Evolutionary conservation across 2,888 invertebrate genomes (phyloP).

Genomic region (Cheilosia vernalis): DNA sequence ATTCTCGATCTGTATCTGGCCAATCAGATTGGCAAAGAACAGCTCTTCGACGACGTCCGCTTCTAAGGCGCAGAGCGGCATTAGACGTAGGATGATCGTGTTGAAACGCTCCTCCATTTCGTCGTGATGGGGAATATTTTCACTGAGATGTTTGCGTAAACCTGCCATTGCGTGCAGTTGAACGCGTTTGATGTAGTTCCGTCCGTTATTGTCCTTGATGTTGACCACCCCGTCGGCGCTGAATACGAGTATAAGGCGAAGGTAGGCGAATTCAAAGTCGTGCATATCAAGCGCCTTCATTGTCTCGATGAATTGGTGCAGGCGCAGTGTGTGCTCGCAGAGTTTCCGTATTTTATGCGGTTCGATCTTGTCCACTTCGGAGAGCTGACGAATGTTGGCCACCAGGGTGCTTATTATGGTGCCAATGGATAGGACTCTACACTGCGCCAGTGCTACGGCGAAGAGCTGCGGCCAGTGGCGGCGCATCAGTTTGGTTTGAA

Average conservation of each 20-base stretch:
- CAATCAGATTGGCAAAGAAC: slow-evolving; percentile 95
- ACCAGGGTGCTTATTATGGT: slow-evolving; percentile 91
- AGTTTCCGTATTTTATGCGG: slow-evolving; percentile 90
- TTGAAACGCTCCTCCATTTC: slow-evolving; percentile 85
- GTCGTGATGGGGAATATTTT: slow-evolving; percentile 46
- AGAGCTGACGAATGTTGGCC: slow-evolving; percentile 85
- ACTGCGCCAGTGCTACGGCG: slow-evolving; percentile 94
- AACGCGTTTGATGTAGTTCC: slow-evolving; percentile 79
- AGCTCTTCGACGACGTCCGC: slow-evolving; percentile 93
- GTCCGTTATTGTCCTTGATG: slow-evolving; percentile 79
- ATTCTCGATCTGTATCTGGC: slow-evolving; percentile 96
- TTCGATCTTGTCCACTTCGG: slow-evolving; percentile 87
- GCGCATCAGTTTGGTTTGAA: slow-evolving; percentile 92
- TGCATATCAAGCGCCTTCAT: slow-evolving; percentile 90
- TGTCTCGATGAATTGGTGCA: slow-evolving; percentile 92
- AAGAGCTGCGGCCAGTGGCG: slow-evolving; percentile 97
- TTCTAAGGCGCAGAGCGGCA: slow-evolving; percentile 89
- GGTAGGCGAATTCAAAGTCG: slow-evolving; percentile 93
- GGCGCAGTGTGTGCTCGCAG: slow-evolving; percentile 90
- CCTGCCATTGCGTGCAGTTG: slow-evolving; percentile 80
- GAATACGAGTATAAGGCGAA: slow-evolving; percentile 93
- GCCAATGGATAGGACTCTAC: slow-evolving; percentile 90
- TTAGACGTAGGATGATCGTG: slow-evolving; percentile 85
- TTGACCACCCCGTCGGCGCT: slow-evolving; percentile 87
- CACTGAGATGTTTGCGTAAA: slow-evolving; percentile 77